These are phyloP conservation scores for Charina bottae DNA, from an alignment of 2,113 vertebrate genomes.

Conservation along the genomic window DNA sequence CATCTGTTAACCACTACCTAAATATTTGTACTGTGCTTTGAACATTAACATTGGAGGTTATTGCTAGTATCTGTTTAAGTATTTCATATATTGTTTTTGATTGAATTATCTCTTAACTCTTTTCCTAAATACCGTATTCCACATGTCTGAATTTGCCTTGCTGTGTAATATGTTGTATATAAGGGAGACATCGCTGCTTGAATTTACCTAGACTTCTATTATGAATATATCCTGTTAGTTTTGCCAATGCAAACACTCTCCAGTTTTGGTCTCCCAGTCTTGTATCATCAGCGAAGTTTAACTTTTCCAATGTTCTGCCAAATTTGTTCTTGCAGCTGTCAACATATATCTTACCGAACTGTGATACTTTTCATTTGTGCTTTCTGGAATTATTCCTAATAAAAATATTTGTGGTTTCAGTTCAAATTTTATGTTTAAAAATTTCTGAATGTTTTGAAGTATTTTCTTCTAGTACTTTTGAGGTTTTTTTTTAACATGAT, in stretches of 20 bases:
- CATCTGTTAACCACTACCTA: background rate
- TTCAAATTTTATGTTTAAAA: background rate
- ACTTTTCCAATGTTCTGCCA: background rate
- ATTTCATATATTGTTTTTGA: background rate
- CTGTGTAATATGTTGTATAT: background rate
- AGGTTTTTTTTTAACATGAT: background rate
- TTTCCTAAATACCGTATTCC: background rate
- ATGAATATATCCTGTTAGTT: background rate
- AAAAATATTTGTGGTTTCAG: background rate
- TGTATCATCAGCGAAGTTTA: no score
- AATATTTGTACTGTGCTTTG: background rate
- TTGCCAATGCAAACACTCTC: background rate
- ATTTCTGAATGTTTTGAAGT: background rate
- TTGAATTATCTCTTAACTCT: background rate
- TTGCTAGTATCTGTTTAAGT: background rate
- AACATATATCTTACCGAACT: background rate
- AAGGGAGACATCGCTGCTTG: background rate
- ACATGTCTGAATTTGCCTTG: background rate
- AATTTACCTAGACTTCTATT: background rate
- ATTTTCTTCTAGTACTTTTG: background rate
- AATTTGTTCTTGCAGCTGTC: background rate
- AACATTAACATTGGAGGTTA: background rate
- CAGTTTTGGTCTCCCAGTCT: background rate
- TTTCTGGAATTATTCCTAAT: background rate
- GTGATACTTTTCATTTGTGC: background rate